phyloP scores from a whole-genome alignment of 2,888 invertebrate genomes.

The Rutpela maculata region DNA sequence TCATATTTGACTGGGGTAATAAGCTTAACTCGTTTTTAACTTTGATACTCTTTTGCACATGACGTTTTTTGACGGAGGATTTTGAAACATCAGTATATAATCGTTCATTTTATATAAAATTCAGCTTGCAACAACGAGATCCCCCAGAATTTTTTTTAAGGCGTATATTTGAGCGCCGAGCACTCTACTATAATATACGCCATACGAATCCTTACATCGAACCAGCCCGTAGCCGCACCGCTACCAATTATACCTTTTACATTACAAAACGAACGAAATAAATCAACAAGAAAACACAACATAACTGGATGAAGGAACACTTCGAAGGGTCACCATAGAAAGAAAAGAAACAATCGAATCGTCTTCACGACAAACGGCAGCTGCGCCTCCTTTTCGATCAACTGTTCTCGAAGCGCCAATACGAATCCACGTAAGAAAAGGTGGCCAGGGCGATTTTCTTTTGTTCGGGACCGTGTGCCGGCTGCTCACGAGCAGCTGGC shows the following conservation, averaged over 20 bases:
- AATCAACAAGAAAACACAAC: conserved; percentile 24
- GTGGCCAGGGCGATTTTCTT: conserved; percentile 65
- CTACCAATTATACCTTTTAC: conserved; percentile 23
- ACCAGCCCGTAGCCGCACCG: not conserved
- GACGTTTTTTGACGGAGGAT: no score
- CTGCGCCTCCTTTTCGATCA: conserved; percentile 59
- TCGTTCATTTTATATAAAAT: no score
- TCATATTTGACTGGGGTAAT: no score
- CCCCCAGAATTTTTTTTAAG: no score
- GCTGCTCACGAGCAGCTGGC: conserved; percentile 69
- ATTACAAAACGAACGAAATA: conserved; percentile 17
- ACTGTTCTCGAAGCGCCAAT: conserved; percentile 63
- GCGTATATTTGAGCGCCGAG: no score
- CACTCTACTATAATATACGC: no score
- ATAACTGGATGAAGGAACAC: conserved; percentile 22
- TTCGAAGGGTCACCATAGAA: conserved; percentile 42
- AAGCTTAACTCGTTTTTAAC: no score
- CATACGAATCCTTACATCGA: not conserved
- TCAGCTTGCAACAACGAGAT: no score
- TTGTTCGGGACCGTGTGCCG: conserved; percentile 68
- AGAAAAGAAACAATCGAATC: conserved; percentile 61
- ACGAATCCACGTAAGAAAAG: conserved; percentile 64
- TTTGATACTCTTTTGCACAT: no score
- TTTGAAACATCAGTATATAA: no score
- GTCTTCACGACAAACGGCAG: conserved; percentile 56